phyloP scores from a whole-genome alignment of 2,113 vertebrate species.

The Solenodon paradoxus region DNA sequence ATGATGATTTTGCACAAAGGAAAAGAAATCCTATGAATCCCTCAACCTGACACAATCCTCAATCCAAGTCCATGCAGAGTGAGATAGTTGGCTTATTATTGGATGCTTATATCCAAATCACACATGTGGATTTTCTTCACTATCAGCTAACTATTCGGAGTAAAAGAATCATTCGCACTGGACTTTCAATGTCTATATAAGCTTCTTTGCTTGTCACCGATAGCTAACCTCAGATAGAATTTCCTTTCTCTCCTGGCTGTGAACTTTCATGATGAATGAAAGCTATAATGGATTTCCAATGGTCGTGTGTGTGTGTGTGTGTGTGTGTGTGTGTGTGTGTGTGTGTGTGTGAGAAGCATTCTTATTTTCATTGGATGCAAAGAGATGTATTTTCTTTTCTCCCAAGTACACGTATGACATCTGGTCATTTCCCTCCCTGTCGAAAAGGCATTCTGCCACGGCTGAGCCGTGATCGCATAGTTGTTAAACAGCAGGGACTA shows the following conservation, averaged over 20 bases:
- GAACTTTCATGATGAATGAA: conserved; percentile 35
- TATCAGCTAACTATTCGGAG: background rate
- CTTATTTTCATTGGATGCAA: conserved; percentile 72
- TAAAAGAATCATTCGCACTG: background rate
- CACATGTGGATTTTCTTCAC: background rate
- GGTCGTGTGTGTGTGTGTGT: too few species aligned
- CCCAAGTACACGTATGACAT: conserved; percentile 78
- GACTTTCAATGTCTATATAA: background rate
- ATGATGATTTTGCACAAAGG: background rate
- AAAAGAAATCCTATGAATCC: background rate
- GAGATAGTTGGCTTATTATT: background rate
- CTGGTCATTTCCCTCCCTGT: conserved; percentile 75
- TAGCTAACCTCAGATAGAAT: conserved; percentile 43
- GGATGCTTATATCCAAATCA: background rate
- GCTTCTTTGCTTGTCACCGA: conserved; percentile 10
- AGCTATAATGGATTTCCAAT: conserved; percentile 7
- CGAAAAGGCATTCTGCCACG: conserved; percentile 77
- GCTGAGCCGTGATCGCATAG: conserved; percentile 73
- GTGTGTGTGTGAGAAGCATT: too few species aligned
- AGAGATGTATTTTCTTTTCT: conserved; percentile 59
- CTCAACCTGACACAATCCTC: background rate
- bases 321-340: too few species aligned
- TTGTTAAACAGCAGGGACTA: conserved; percentile 88
- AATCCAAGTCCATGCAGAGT: background rate
- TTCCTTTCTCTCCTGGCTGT: background rate